These are phyloP conservation scores for Diachasmimorpha longicaudata DNA, from an alignment of 1,140 invertebrate species.

Conservation along the genomic window DNA sequence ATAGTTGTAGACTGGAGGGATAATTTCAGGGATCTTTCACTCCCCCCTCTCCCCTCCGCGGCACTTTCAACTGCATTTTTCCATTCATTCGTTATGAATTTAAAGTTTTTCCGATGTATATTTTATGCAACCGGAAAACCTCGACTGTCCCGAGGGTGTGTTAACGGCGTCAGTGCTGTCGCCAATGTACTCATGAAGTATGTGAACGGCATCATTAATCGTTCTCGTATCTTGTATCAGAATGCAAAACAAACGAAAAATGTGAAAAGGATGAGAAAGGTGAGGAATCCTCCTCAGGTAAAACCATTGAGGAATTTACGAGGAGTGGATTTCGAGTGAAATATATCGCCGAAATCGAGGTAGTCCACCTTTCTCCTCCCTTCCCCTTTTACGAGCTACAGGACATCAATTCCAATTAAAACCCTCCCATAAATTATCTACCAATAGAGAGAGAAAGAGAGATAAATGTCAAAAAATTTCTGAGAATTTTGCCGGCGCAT, in stretches of 20 bases:
- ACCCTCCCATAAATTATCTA: conserved; percentile 5
- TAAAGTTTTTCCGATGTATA: not conserved
- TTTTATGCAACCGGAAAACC: conserved; percentile 2
- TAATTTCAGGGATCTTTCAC: not conserved
- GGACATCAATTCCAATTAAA: conserved; percentile 22
- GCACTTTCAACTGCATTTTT: not conserved
- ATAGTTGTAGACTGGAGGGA: not conserved
- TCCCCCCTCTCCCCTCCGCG: too few relatives aligned
- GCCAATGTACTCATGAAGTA: not conserved
- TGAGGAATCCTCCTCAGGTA: not conserved
- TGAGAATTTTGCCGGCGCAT: not conserved
- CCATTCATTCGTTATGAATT: not conserved
- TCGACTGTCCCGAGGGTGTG: not conserved
- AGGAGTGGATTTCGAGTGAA: conserved; percentile 4
- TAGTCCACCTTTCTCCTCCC: not conserved
- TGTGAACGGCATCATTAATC: conserved; percentile 7
- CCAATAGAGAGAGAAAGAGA: not conserved
- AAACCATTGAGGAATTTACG: not conserved
- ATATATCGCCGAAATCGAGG: not conserved
- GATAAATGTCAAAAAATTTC: not conserved
- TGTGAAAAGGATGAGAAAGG: not conserved
- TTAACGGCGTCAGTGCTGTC: conserved; percentile 6
- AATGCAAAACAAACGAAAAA: not conserved
- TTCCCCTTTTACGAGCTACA: not conserved
- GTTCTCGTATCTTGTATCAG: not conserved